A percentile compares a stretch with the other conserved stretches of the same genome.
Evolutionary conservation across 2,888 invertebrate species (phyloP).

Genomic region (Boloria selene): DNA sequence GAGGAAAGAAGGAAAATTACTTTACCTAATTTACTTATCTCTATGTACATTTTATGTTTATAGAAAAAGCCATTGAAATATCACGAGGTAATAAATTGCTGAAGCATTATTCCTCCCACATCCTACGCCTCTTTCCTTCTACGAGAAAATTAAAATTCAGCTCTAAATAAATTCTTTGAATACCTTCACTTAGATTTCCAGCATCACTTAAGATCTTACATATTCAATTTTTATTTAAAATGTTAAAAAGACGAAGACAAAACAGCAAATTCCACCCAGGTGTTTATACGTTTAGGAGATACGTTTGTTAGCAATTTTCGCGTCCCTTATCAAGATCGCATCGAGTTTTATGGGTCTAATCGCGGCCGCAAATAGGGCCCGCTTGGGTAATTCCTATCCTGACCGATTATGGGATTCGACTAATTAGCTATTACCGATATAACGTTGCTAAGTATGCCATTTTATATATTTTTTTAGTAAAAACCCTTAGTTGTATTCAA

Average conservation of each 20-base stretch:
- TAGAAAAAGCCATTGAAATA: no score
- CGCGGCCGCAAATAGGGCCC: slow-evolving; percentile 77
- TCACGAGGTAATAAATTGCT: no score
- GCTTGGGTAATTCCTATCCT: slow-evolving; percentile 77
- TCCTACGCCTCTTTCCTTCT: no score
- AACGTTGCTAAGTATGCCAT: slow-evolving; percentile 58
- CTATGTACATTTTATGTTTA: no score
- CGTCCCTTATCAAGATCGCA: slow-evolving; percentile 77
- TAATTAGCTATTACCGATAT: slow-evolving; percentile 81
- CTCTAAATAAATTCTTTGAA: no score
- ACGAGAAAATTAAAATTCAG: no score
- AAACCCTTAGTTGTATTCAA: no score
- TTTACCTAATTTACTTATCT: no score
- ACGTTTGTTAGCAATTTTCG: slow-evolving; percentile 65
- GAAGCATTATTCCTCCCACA: no score
- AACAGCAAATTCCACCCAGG: slow-evolving; percentile 3
- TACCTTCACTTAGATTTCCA: no score
- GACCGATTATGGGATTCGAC: slow-evolving; percentile 78
- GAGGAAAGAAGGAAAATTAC: no score
- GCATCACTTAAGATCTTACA: no score
- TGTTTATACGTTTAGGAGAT: slow-evolving; percentile 39
- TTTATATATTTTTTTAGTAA: slow-evolving; percentile 41
- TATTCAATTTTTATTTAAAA: background rate
- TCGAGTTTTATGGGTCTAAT: slow-evolving; percentile 79
- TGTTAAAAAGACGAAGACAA: slow-evolving; percentile 9